Conservation (phyloP, 2,888 invertebrate genomes). For the Nomada fucata region DNA sequence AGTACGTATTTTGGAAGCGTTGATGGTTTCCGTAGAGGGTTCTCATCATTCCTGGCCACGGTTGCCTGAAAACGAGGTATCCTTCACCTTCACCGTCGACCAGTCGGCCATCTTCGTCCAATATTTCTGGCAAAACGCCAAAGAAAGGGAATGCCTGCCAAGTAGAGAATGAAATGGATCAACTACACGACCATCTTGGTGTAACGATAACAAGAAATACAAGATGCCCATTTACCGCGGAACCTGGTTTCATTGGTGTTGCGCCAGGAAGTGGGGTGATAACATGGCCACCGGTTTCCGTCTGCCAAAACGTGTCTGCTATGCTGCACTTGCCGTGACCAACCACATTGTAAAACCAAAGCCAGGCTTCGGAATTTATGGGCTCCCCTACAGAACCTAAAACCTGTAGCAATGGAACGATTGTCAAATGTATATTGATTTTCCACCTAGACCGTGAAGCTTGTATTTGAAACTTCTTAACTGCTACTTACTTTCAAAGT, state of each 20-base stretch:
- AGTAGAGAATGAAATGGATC: neutral
- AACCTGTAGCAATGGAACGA: slow-evolving; percentile 85
- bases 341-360: slow-evolving; percentile 95
- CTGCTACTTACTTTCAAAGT: slow-evolving; percentile 83
- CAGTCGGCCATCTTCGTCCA: slow-evolving; percentile 94
- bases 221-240: slow-evolving; percentile 90
- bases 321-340: slow-evolving; percentile 95
- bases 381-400: slow-evolving; percentile 99
- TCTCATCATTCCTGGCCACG: slow-evolving; percentile 99
- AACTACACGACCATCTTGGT: neutral
- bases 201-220: neutral
- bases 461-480: slow-evolving; percentile 22
- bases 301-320: slow-evolving; percentile 99
- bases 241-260: slow-evolving; percentile 98
- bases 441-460: neutral
- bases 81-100: slow-evolving; percentile 96
- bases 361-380: slow-evolving; percentile 99
- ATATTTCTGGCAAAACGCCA: slow-evolving; percentile 94
- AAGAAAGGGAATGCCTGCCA: slow-evolving; percentile 97
- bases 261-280: slow-evolving; percentile 98
- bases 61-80: slow-evolving; percentile 95
- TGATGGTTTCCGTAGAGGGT: slow-evolving; percentile 96
- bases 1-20: slow-evolving; percentile 96
- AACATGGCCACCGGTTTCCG: slow-evolving; percentile 99
- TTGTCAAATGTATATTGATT: neutral